Base-by-base conservation (phyloP, 2,888 invertebrate species). In the Galerucella nymphaeae region DNA sequence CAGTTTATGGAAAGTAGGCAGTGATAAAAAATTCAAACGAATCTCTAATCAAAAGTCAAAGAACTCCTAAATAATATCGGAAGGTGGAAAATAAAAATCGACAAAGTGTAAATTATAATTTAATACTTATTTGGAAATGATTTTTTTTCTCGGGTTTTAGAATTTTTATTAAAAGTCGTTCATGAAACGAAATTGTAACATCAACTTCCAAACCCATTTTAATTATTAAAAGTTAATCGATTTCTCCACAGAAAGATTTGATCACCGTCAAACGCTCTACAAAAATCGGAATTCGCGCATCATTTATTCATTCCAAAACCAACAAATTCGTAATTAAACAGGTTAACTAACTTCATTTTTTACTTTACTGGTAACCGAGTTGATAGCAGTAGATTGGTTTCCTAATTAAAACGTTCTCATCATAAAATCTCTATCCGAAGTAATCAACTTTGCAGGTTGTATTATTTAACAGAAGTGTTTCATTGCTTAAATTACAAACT, bases 101-200 rank as follows among this genome's bases (percentile, higher is more conserved):
- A 10, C 53, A 53, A 16, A 53, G 4, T 53, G 16, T 53, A 53
- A 53, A 53, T 53, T 53, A 53, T n/a, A 53, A 53, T 53, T 45
- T 45, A 45, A 14, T 45, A 45, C 14, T 1, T 45, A 14, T 45
- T 45, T 45, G 14, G 45, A 45, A 45, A 14, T 45, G 30, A 38
- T 38, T 48, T 48, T 48, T 14, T 48, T 48, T 6, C 48, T 16
- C 11, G 48, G 48, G 8, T 14, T 14, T 48, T 6, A n/a, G 16
- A 11, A 18, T 53, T 53, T 53, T 53, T 18, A 53, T 53, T 53
- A 53, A 53, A 53, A 53, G 11, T 11, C 53, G 18, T 53, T 18
- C 18, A 18, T 18, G 18, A 9, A 53, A 16, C 16, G 18, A 53
- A 53, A 53, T 18, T 48, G 48, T 48, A 48, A 48, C n/a, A 48